phyloP scores from a whole-genome alignment of 2,113 vertebrate species.

The Dissostichus mawsoni region DNA sequence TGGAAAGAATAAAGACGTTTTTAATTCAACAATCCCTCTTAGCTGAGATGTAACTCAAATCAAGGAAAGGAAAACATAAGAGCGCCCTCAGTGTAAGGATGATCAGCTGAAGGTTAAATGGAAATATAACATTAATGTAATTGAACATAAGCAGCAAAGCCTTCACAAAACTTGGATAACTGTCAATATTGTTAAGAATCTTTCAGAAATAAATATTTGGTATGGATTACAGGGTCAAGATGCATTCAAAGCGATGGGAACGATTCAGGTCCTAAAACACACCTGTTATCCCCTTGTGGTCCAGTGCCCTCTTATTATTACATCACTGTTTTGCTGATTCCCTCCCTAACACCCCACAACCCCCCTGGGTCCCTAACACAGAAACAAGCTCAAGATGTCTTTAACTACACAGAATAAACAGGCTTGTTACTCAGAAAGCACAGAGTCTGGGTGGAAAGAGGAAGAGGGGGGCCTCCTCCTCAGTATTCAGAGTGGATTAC shows the following conservation, averaged over 20 bases:
- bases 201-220: too few species aligned
- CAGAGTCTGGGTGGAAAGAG: background rate
- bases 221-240: background rate
- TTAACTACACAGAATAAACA: background rate
- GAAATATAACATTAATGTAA: background rate
- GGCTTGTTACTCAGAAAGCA: background rate
- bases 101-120: background rate
- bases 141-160: background rate
- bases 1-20: too few species aligned
- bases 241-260: background rate
- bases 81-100: background rate
- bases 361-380: background rate
- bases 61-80: background rate
- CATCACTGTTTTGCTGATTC: background rate
- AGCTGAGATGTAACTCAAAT: background rate
- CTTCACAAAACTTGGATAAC: background rate
- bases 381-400: background rate
- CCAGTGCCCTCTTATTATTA: background rate
- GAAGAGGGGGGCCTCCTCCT: background rate
- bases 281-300: background rate
- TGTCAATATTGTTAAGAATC: background rate
- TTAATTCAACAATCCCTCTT: too few species aligned
- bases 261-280: background rate
- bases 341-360: background rate
- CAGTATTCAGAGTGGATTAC: constrained; percentile 48